Base-by-base conservation (phyloP, 2,888 invertebrate species). In the Argyresthia goedartella region DNA sequence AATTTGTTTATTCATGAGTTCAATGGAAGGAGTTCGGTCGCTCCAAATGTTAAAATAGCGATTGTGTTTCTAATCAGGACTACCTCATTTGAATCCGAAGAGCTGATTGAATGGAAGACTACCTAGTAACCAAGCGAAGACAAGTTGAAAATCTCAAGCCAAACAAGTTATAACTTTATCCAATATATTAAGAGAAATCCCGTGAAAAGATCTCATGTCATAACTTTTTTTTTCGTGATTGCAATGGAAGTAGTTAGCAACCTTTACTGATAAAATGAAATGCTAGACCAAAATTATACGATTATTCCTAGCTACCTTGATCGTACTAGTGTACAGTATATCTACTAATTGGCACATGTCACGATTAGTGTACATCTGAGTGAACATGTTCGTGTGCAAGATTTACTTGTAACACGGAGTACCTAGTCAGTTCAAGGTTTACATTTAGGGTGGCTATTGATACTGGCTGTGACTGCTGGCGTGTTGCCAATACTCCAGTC, bases 1-100 rank as follows among this genome's bases (percentile, higher is more conserved):
- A 60, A 67, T 71, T 74, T 78, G 70, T 69, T 65, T 75, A 77
- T 77, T 76, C 71, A 76, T 77, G 74, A 76, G 66, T 65, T 61
- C 53, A 56, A 57, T 55, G 57, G 57, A 54, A 51, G 53, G 53
- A 54, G 61, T 59, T 58, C 62, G 59, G 56, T 54, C 59, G 57
- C 59, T 62, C 61, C 62, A 62, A 57, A 65, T 69, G 66, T 65
- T 68, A 61, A 62, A 56, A 67, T 67, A 61, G 8, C 66, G 69
- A 68, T 71, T 67, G 68, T 71, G 65, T 69, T 69, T 58, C 25
- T 54, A 55, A 67, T 65, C 64, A 68, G 16, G 10, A 49, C 39
- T 13, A 36, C 36, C 25, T 25, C 25, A 25, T 25, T 25, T 25
- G 25, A 25, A 8, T 25, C 25, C 25, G 25, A 25, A 25, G 25